Base-by-base conservation (phyloP, 2,888 invertebrate species). In the Aspidiotus destructor region DNA sequence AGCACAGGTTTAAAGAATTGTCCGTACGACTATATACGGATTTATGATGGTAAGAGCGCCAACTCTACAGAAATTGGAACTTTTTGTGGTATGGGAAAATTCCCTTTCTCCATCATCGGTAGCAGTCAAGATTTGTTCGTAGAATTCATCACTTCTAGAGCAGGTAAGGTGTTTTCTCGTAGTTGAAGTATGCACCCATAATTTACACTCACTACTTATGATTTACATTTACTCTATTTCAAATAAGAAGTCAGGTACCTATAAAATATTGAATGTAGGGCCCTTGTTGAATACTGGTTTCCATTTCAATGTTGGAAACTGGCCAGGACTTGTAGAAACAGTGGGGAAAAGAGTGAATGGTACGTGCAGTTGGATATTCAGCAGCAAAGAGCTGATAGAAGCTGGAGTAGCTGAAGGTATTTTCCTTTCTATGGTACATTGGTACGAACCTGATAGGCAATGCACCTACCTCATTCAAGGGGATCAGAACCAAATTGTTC, bases 301-400 rank as follows among this genome's bases (percentile, higher is more conserved):
- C 77, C 93, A 93, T 79, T 93, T 94, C 80, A 93, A 93, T 79
- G 93, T 93, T 63, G 92, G 92, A 72, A 92, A 91, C 78, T 92
- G 92, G 92, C 92, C 92, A 0, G 92, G 92, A 0, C 91, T 92
- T 78, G 91, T 92, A 62, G 91, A 92, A 75, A 91, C 92, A 0
- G 89, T 90, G 0, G 92, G 92, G 1, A 88, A 73, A 44, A 84
- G 87, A 73, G 28, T 28, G 28, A 89, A 90, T 71, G 90, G 92
- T 7, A 88, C 88, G 60, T 92, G 92, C 76, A 90, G 92, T 77
- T 92, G 92, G 92, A 79, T 91, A 63, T 82, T 92, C 61, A 89
- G 88, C 68, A 90, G 91, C 62, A 88, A 90, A 74, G 86, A 88
- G 52, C 79, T 92, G 28, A 83, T 85, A 75, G 84, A 86, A 73